These are phyloP conservation scores for Condylura cristata DNA, from an alignment of 2,113 vertebrate species.

Conservation along the genomic window DNA sequence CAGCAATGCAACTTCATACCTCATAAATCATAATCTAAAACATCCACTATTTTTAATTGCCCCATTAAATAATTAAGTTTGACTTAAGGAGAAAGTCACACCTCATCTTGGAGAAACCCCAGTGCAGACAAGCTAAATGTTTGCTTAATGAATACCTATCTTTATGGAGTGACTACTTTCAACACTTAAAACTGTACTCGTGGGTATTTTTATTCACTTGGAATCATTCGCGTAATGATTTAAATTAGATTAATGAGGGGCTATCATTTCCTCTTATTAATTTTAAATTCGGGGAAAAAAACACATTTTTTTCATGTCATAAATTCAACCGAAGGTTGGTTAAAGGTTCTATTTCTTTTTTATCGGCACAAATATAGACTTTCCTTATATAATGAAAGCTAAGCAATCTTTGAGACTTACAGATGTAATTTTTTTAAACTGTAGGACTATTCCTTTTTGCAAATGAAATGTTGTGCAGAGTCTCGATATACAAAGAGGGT, in stretches of 20 bases:
- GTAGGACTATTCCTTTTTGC: background rate
- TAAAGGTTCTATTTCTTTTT: background rate
- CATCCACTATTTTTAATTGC: slow-evolving; percentile 76
- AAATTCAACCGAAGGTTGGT: slow-evolving; percentile 9
- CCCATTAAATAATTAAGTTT: slow-evolving; percentile 80
- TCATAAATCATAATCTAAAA: slow-evolving; percentile 77
- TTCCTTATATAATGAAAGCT: background rate
- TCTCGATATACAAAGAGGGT: background rate
- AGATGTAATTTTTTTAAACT: background rate
- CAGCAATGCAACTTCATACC: slow-evolving; percentile 66
- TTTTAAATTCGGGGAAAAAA: slow-evolving; percentile 37
- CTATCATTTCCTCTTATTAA: slow-evolving; percentile 62
- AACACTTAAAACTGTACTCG: slow-evolving; percentile 27
- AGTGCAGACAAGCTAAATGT: slow-evolving; percentile 48
- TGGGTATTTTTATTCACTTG: slow-evolving; percentile 53
- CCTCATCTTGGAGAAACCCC: slow-evolving; percentile 59
- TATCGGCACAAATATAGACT: background rate
- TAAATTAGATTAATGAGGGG: slow-evolving; percentile 65
- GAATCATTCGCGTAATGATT: slow-evolving; percentile 51
- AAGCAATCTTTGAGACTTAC: background rate
- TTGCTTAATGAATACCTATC: slow-evolving; percentile 73
- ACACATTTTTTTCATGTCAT: background rate
- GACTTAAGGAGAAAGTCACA: slow-evolving; percentile 72
- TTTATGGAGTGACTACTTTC: slow-evolving; percentile 54
- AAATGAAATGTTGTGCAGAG: background rate